Base-by-base conservation (phyloP, 2,888 invertebrate genomes). In the Pollenia angustigena region DNA sequence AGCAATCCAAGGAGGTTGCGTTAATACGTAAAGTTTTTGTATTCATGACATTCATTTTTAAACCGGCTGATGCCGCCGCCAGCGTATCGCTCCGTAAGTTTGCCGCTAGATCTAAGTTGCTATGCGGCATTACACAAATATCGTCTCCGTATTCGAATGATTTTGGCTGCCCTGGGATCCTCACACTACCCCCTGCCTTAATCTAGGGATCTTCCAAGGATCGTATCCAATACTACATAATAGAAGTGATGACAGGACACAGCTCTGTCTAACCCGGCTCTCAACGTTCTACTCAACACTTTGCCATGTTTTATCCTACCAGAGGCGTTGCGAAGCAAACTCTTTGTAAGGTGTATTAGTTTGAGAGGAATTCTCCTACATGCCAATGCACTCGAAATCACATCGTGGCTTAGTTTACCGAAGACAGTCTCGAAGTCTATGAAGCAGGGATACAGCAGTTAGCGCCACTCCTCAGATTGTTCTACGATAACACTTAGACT, bases 391-490 rank as follows among this genome's bases (percentile, higher is more conserved):
- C 64, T 46, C 46, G 18, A 64, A 44, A 64, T 46, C 16, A 16
- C 44, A 16, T 16, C 44, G 44, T 42, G 64, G 16, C 16, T 44
- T 16, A 64, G 44, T 64, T 46, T 66, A 12, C 48, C 23, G 12
- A 66, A 66, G 9, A 18, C 66, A 6, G 48, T 46, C 46, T 23
- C 66, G 46, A 66, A 66, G 46, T 46, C 66, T 23, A 66, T 46
- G 66, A 66, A 66, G 48, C 66, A 48, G 4, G 12, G 48, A 48
- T 66, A 48, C 18, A 46, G 48, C 23, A 48, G 46, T 18, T 48
- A 48, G 18, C 23, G 18, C 66, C 48, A 48, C n/a, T 66, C 66
- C 6, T 54, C 52, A 4, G 40, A 40, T 50, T 56, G 56, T 60
- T 60, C 60, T 4, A 60, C 40, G n/a, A 54, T 54, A 16, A 68